phyloP scores from a whole-genome alignment of 2,113 vertebrate species.

The Protomyctophum bolini region DNA sequence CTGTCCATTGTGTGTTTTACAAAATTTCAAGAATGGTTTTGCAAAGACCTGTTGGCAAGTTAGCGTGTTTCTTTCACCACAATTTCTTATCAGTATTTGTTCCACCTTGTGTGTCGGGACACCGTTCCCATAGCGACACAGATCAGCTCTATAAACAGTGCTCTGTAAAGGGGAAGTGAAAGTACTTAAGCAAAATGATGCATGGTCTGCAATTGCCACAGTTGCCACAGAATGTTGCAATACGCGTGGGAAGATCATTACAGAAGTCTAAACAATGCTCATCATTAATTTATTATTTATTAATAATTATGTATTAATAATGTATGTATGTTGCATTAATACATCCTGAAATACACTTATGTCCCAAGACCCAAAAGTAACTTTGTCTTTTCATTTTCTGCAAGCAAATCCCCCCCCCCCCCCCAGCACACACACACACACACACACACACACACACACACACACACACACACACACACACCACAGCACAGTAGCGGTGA shows the following conservation, averaged over 20 bases:
- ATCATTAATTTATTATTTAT: neutral
- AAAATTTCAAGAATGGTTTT: neutral
- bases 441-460: neutral
- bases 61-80: neutral
- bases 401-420: neutral
- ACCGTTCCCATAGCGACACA: constrained; percentile 28
- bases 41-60: neutral
- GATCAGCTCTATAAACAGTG: constrained; percentile 24
- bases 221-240: too few species aligned
- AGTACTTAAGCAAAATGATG: neutral
- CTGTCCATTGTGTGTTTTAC: constrained; percentile 7
- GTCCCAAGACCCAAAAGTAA: neutral
- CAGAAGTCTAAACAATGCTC: neutral
- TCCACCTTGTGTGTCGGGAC: neutral
- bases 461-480: neutral
- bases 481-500: constrained; percentile 33
- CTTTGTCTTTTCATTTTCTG: neutral
- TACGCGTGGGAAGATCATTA: neutral
- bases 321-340: constrained; percentile 23
- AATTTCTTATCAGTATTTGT: neutral
- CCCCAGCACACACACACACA: too few species aligned
- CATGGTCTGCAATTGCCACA: neutral
- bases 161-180: constrained; percentile 54
- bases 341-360: neutral
- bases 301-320: neutral